Base-by-base conservation (phyloP, 1,140 invertebrate genomes). In the Pachyrhynchus sulphureomaculatus region DNA sequence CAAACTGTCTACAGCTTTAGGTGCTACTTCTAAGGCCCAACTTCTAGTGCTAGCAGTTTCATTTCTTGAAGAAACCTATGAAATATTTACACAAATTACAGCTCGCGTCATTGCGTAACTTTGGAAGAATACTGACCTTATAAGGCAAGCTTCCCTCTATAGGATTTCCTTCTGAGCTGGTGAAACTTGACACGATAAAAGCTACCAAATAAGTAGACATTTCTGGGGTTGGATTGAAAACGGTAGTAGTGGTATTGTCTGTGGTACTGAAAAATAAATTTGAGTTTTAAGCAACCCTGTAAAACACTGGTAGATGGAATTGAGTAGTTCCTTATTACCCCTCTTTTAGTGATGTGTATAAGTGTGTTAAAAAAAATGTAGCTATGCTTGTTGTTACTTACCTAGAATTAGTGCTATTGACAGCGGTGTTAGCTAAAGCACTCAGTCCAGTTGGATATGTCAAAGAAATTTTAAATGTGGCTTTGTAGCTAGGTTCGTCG, bases 121-220 rank as follows among this genome's bases (percentile, higher is more conserved):
- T 9, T 39, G 4, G 36, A 13, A n/a, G 15, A 13, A 10, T 5
- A 13, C 5, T 39, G 36, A 13, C 13, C 4, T 17, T 6, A 4
- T 39, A 5, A 4, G 6, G 13, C 6, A 39, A 4, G 36, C 9
- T 0, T 18, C 37, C 37, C 24, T 54, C 59, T 21, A 54, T 23
- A 37, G 13, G n/a, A 20, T 15, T 33, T n/a, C 49, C 51, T 2
- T 15, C 6, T 4, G 33, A 9, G 24, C 42, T 56, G 13, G 57
- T 44, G 36, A 70, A 70, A 10, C 69, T 42, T 1, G 69, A 71
- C 8, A 73, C 82, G 24, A 88, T 80, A 69, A 91, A 87, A 1
- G 89, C 89, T 9, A 92, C 76, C 6, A 92, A 76, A 68, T 93
- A 93, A 1, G 88, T 87, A 1, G 88, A 88, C 85, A 91, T 91